Conservation (phyloP, 1,140 invertebrate genomes). For the Dreissena polymorpha region DNA sequence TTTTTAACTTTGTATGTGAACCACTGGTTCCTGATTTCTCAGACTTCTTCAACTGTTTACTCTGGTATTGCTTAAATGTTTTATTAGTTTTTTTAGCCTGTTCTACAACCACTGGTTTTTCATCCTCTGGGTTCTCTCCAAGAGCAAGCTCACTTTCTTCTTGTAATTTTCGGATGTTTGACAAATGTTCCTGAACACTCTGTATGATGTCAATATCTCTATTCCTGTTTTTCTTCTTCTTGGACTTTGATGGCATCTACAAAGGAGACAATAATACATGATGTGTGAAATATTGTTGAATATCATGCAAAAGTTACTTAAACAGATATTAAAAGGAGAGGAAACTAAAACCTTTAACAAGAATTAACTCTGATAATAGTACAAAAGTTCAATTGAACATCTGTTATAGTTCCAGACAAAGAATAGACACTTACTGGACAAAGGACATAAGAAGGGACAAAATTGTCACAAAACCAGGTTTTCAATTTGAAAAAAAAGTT, state of each 20-base stretch:
- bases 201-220: conserved; percentile 43
- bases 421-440: too few species aligned
- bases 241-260: conserved; percentile 39
- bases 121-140: conserved; percentile 26
- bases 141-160: conserved; percentile 8
- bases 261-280: neutral
- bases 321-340: neutral
- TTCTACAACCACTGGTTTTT: conserved; percentile 18
- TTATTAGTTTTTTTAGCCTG: neutral
- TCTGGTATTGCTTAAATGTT: too few species aligned
- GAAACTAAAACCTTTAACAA: neutral
- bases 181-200: conserved; percentile 49
- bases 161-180: conserved; percentile 35
- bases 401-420: neutral
- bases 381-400: neutral
- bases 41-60: neutral
- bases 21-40: conserved; percentile 18
- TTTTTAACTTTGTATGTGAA: conserved; percentile 28
- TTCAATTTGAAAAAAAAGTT: too few species aligned
- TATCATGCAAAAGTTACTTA: neutral
- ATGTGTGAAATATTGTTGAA: neutral
- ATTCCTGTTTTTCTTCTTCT: conserved; percentile 48
- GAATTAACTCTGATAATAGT: neutral
- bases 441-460: too few species aligned
- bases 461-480: too few species aligned